Conservation (phyloP, 1,140 invertebrate genomes). For the Aphelinus atriplicis region DNA sequence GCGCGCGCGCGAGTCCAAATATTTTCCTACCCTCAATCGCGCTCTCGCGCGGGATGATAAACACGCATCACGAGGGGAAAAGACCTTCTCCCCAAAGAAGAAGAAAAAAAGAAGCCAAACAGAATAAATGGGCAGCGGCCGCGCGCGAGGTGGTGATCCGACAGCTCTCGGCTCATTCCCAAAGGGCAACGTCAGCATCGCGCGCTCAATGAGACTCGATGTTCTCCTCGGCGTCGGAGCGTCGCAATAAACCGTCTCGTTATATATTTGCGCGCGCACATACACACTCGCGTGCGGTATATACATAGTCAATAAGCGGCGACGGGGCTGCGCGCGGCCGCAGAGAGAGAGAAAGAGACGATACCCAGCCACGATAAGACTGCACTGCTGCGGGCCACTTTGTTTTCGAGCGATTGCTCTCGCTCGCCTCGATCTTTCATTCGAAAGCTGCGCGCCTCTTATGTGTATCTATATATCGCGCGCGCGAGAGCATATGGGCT, state of each 20-base stretch:
- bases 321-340: not conserved
- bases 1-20: too few relatives aligned
- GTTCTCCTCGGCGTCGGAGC: not conserved
- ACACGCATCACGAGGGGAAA: too few relatives aligned
- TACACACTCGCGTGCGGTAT: not conserved
- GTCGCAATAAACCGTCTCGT: conserved; percentile 24
- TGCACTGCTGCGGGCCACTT: not conserved
- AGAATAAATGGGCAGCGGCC: too few relatives aligned
- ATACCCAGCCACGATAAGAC: conserved; percentile 14
- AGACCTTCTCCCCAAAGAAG: too few relatives aligned
- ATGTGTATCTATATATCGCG: too few relatives aligned
- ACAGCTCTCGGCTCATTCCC: not conserved
- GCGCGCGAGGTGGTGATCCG: too few relatives aligned
- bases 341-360: not conserved
- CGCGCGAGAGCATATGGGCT: too few relatives aligned
- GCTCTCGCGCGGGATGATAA: too few relatives aligned
- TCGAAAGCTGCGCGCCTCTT: too few relatives aligned
- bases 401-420: not conserved
- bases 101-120: too few relatives aligned
- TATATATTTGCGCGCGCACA: conserved; percentile 6
- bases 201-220: conserved; percentile 1
- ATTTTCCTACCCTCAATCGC: too few relatives aligned
- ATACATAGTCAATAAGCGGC: too few relatives aligned
- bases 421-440: not conserved
- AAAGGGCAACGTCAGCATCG: not conserved